Conservation (phyloP, 2,113 vertebrate species). For the Gorsachius goisagi region DNA sequence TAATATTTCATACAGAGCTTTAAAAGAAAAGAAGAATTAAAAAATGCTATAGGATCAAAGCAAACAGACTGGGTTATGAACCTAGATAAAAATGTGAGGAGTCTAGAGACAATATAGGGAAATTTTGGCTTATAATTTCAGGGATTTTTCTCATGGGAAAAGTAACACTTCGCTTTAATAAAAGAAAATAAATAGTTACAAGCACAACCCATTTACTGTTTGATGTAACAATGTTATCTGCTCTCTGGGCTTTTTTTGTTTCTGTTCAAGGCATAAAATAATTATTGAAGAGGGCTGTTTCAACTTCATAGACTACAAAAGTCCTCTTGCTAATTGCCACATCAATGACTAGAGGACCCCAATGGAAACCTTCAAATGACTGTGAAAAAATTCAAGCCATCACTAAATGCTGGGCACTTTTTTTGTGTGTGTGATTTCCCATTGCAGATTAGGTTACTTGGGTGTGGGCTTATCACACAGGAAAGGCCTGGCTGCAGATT, state of each 20-base stretch:
- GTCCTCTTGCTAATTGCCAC: constrained; percentile 87
- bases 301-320: constrained; percentile 81
- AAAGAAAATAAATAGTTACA: constrained; percentile 69
- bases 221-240: constrained; percentile 75
- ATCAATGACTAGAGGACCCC: constrained; percentile 84
- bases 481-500: constrained; percentile 81
- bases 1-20: constrained; percentile 31
- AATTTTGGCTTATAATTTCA: constrained; percentile 44
- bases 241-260: constrained; percentile 69
- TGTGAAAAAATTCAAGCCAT: constrained; percentile 71
- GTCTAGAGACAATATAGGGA: not conserved
- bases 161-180: constrained; percentile 74
- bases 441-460: constrained; percentile 77
- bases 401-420: constrained; percentile 65
- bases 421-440: constrained; percentile 70
- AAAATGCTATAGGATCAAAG: not conserved
- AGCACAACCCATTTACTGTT: constrained; percentile 68
- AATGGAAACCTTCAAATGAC: constrained; percentile 77
- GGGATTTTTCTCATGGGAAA: constrained; percentile 83
- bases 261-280: constrained; percentile 80
- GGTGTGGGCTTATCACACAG: constrained; percentile 72
- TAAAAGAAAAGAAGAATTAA: not conserved
- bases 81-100: constrained; percentile 11
- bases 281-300: constrained; percentile 82
- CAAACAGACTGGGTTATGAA: constrained; percentile 7